Evolutionary conservation across 2,888 invertebrate species (phyloP).

Genomic region (Ganaspis brasiliensis): DNA sequence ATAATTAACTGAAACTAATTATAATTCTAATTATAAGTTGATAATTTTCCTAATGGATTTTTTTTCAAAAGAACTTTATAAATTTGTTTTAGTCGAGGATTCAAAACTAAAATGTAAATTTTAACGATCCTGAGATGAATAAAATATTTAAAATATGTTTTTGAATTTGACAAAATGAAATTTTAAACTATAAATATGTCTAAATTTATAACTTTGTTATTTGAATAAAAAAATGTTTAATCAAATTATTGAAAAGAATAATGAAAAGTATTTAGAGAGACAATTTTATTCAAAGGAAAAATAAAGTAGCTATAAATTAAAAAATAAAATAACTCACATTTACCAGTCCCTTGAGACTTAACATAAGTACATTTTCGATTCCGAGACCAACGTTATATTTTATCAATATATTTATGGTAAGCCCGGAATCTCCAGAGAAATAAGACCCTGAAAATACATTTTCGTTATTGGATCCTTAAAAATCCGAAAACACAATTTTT

Average conservation of each 20-base stretch:
- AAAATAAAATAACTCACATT: slow-evolving; percentile 1
- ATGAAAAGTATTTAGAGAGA: background rate
- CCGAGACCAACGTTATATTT: slow-evolving; percentile 5
- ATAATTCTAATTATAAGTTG: slow-evolving; percentile 14
- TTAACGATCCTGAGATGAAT: too few relatives aligned
- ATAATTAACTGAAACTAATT: slow-evolving; percentile 7
- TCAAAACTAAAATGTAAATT: too few relatives aligned
- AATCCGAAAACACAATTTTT: background rate
- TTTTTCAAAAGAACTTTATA: too few relatives aligned
- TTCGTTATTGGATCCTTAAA: background rate
- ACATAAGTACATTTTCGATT: slow-evolving; percentile 7
- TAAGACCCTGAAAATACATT: slow-evolving; percentile 2
- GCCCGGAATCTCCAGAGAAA: slow-evolving; percentile 19
- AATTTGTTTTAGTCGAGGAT: background rate
- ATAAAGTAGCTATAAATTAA: background rate
- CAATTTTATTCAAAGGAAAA: background rate
- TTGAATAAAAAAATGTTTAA: too few relatives aligned
- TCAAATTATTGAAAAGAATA: too few relatives aligned
- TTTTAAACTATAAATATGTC: too few relatives aligned
- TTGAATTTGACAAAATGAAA: too few relatives aligned
- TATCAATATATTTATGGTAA: slow-evolving; percentile 27
- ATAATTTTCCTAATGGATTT: too few relatives aligned
- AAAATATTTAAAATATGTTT: too few relatives aligned
- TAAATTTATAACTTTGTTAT: too few relatives aligned
- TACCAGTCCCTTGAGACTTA: background rate